These are phyloP conservation scores for Phylloscopus whistleri DNA, from an alignment of 2,113 vertebrate genomes.

Conservation along the genomic window DNA sequence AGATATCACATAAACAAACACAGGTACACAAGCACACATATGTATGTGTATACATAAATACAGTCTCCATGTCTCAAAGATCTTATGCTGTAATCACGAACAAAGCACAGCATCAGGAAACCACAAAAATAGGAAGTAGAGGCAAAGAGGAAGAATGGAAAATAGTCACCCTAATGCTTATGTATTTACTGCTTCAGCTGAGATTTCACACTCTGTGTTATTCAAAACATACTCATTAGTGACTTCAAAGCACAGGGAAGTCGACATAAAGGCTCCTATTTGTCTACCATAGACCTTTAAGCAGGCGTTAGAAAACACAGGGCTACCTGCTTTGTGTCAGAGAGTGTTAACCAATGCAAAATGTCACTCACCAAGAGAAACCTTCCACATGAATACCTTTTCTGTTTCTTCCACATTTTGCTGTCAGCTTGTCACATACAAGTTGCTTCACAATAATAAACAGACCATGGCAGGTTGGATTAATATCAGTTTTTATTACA, in stretches of 20 bases:
- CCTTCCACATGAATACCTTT: not conserved
- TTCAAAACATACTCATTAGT: slow-evolving; percentile 50
- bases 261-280: slow-evolving; percentile 46
- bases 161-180: not conserved
- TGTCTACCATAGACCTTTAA: not conserved
- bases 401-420: slow-evolving; percentile 20
- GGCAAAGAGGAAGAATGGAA: slow-evolving; percentile 16
- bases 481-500: slow-evolving; percentile 55
- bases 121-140: slow-evolving; percentile 29
- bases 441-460: slow-evolving; percentile 43
- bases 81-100: not conserved
- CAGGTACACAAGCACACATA: not conserved
- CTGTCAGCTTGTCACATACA: slow-evolving; percentile 5
- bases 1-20: not conserved
- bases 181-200: slow-evolving; percentile 16
- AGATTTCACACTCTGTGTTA: slow-evolving; percentile 36
- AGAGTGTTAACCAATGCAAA: not conserved
- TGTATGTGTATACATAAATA: not conserved
- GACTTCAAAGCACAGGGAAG: slow-evolving; percentile 59
- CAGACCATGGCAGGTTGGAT: slow-evolving; percentile 54
- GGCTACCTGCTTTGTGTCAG: slow-evolving; percentile 40
- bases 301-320: not conserved
- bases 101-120: not conserved
- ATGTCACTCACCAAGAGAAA: not conserved
- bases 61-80: not conserved